A percentile compares a stretch with the other conserved stretches of the same genome.
phyloP scores from a whole-genome alignment of 2,888 invertebrate species.

The Acleris literana region DNA sequence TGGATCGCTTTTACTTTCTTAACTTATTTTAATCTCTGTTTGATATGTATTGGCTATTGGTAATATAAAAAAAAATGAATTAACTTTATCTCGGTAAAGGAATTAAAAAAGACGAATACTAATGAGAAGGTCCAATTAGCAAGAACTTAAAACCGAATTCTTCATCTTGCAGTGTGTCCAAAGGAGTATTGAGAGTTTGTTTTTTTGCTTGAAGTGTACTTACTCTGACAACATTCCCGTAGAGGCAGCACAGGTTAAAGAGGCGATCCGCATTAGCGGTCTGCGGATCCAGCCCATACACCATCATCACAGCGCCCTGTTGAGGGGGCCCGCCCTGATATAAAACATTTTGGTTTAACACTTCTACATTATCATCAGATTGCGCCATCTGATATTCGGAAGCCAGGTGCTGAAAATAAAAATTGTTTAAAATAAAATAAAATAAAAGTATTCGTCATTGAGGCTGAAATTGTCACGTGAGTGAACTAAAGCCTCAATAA shows the following conservation, averaged over 20 bases:
- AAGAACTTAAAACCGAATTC: too few relatives aligned
- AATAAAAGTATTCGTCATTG: neutral
- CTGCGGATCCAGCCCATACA: conserved; percentile 96
- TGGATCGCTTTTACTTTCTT: too few relatives aligned
- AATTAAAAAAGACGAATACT: too few relatives aligned
- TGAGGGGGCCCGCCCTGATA: conserved; percentile 78
- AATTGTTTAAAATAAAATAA: neutral
- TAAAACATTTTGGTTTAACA: neutral
- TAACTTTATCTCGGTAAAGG: too few relatives aligned
- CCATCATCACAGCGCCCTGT: conserved; percentile 98
- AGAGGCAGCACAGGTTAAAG: conserved; percentile 99
- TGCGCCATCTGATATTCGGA: conserved; percentile 3
- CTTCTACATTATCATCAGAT: neutral
- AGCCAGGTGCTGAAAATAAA: neutral
- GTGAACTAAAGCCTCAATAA: too few relatives aligned
- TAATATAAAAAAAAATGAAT: too few relatives aligned
- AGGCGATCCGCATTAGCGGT: conserved; percentile 97
- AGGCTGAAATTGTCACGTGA: neutral
- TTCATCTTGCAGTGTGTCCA: neutral
- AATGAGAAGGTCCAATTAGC: too few relatives aligned
- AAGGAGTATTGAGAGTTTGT: neutral
- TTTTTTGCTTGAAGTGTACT: conserved; percentile 54
- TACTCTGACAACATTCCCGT: conserved; percentile 99
- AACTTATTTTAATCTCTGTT: too few relatives aligned
- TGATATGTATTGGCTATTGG: too few relatives aligned